Evolutionary conservation across 1,140 invertebrate genomes (phyloP).

Genomic region (Drosophila azteca): DNA sequence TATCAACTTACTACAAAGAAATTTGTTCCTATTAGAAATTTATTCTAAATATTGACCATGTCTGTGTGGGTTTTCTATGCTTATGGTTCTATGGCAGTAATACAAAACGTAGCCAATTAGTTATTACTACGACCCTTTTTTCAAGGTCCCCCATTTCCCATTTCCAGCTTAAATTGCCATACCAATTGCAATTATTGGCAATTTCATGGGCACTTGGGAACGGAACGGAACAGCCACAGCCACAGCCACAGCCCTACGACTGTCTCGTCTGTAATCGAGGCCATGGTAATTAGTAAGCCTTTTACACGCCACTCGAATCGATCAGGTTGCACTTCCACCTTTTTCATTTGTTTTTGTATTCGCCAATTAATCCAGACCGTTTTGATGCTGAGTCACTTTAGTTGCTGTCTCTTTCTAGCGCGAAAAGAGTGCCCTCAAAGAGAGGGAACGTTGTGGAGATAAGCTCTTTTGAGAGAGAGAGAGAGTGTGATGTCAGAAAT

Average conservation of each 20-base stretch:
- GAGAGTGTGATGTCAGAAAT: conserved; percentile 28
- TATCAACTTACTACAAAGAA: too few relatives aligned
- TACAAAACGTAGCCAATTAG: too few relatives aligned
- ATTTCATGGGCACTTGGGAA: conserved; percentile 39
- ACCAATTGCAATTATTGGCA: conserved; percentile 35
- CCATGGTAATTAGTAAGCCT: conserved; percentile 16
- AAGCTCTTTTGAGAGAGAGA: conserved; percentile 14
- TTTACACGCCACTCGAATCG: conserved; percentile 39
- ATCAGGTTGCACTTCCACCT: conserved; percentile 5
- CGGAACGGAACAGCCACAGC: too few relatives aligned
- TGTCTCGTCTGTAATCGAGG: not conserved
- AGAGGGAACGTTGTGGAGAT: not conserved
- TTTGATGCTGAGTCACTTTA: conserved; percentile 14
- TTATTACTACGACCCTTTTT: conserved; percentile 6
- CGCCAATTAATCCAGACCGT: conserved; percentile 9
- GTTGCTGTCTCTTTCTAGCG: too few relatives aligned
- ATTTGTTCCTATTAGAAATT: too few relatives aligned
- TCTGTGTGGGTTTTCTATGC: too few relatives aligned
- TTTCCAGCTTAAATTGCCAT: conserved; percentile 25
- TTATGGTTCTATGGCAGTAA: too few relatives aligned
- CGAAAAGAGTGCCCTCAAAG: not conserved
- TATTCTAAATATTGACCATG: too few relatives aligned
- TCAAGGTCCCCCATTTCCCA: conserved; percentile 20
- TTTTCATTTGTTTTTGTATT: conserved; percentile 16
- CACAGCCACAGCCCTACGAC: too few relatives aligned